These are phyloP conservation scores for Drosophila repleta DNA, from an alignment of 1,140 invertebrate genomes.

Conservation along the genomic window DNA sequence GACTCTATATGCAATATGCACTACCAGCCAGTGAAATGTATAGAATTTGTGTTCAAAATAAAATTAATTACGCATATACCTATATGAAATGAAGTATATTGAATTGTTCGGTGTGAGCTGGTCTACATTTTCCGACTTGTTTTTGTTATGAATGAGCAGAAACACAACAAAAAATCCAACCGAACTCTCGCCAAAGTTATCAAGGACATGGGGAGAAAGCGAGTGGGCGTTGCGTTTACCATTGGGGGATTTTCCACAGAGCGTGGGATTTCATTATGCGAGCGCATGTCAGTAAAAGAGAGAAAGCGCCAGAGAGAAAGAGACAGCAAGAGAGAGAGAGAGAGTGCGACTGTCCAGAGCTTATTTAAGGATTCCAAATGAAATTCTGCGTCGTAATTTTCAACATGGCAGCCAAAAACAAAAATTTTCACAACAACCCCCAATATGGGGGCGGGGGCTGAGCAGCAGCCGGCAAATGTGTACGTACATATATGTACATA, in stretches of 20 bases:
- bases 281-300: constrained; percentile 22
- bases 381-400: constrained; percentile 77
- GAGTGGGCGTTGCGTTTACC: constrained; percentile 1
- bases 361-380: constrained; percentile 50
- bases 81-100: too few relatives aligned
- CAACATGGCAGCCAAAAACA: constrained; percentile 39
- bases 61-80: too few relatives aligned
- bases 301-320: background rate
- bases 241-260: constrained; percentile 16
- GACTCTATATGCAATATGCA: too few relatives aligned
- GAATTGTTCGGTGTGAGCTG: background rate
- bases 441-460: background rate
- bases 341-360: constrained; percentile 3
- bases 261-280: constrained; percentile 41
- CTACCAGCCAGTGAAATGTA: too few relatives aligned
- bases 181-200: constrained; percentile 35
- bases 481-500: background rate
- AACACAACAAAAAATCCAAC: constrained; percentile 74
- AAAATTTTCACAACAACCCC: constrained; percentile 31
- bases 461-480: constrained; percentile 49
- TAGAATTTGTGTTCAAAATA: too few relatives aligned
- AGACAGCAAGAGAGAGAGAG: constrained; percentile 2
- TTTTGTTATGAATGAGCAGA: constrained; percentile 76
- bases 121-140: constrained; percentile 23
- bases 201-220: constrained; percentile 56